phyloP scores from a whole-genome alignment of 2,113 vertebrate genomes.

The Rynchops niger region DNA sequence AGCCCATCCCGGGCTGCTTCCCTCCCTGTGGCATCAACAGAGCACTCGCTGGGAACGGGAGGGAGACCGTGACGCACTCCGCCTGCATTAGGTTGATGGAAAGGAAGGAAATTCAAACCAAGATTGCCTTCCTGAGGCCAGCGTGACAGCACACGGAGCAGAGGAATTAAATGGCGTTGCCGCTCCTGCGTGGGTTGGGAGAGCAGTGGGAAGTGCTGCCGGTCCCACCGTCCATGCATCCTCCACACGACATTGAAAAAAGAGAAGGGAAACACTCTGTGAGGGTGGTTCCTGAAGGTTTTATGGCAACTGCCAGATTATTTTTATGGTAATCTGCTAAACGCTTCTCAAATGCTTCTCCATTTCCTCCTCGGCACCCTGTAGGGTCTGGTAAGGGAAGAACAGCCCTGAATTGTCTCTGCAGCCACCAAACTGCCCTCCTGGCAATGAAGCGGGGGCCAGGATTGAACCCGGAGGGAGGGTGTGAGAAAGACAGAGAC shows the following conservation, averaged over 20 bases:
- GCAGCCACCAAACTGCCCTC: background rate
- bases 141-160: background rate
- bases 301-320: background rate
- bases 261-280: background rate
- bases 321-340: background rate
- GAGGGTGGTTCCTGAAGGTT: background rate
- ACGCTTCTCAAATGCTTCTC: background rate
- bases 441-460: background rate
- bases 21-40: background rate
- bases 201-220: background rate
- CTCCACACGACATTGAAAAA: fast-evolving
- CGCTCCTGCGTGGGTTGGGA: background rate
- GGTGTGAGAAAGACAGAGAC: background rate
- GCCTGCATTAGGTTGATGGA: background rate
- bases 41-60: background rate
- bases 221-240: fast-evolving
- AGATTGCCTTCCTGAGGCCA: background rate
- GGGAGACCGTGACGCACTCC: background rate
- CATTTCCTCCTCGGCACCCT: background rate
- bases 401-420: background rate
- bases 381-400: background rate
- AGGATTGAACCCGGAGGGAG: background rate
- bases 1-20: fast-evolving
- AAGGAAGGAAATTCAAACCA: background rate
- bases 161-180: background rate